Conservation (phyloP, 2,888 invertebrate genomes). For the Mechanitis messenoides region DNA sequence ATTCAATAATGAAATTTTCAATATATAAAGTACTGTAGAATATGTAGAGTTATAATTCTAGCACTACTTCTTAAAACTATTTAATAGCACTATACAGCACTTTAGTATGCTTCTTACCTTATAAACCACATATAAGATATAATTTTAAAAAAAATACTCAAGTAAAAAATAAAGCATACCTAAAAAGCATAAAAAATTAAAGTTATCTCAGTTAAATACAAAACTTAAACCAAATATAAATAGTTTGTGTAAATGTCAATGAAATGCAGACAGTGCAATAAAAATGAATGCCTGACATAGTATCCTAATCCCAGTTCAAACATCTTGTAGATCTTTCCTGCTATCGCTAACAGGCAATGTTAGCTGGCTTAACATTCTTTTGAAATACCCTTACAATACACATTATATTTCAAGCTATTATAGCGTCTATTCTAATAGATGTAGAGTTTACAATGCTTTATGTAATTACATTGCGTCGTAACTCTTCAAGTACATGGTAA, state of each 20-base stretch:
- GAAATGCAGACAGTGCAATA: slow-evolving; percentile 5
- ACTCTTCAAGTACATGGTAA: slow-evolving; percentile 21
- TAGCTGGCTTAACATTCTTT: slow-evolving; percentile 19
- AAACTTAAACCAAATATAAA: background rate
- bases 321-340: slow-evolving; percentile 11
- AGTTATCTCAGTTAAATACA: background rate
- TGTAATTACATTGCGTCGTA: slow-evolving; percentile 10
- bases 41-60: too few species aligned
- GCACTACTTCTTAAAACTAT: too few species aligned
- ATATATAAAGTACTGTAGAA: too few species aligned
- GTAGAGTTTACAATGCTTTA: slow-evolving; percentile 10
- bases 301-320: slow-evolving; percentile 12
- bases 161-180: too few species aligned
- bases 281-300: slow-evolving; percentile 12
- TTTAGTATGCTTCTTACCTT: too few species aligned
- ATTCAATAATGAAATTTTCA: too few species aligned
- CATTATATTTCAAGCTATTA: background rate
- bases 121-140: too few species aligned
- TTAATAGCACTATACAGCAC: too few species aligned
- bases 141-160: too few species aligned
- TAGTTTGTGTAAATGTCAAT: slow-evolving; percentile 4
- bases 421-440: background rate
- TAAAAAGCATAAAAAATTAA: background rate
- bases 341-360: slow-evolving; percentile 20
- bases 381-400: slow-evolving; percentile 13